phyloP scores from a whole-genome alignment of 2,113 vertebrate genomes.

The Hyla sarda region DNA sequence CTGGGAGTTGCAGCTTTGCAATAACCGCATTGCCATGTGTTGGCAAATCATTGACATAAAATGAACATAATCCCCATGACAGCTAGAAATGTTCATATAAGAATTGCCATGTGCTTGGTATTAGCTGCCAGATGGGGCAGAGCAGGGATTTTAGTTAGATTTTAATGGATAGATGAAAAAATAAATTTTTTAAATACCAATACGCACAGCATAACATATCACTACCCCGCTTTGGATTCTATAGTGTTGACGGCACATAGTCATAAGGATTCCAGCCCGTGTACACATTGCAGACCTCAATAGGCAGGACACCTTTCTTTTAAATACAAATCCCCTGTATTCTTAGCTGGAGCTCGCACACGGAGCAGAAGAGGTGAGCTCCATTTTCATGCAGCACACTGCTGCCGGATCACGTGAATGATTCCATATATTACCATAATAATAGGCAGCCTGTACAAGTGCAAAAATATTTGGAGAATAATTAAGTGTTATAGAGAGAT shows the following conservation, averaged over 20 bases:
- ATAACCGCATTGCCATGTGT: too few relatives aligned
- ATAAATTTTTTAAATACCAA: too few relatives aligned
- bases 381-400: conserved; percentile 27
- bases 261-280: background rate
- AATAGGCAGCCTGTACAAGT: background rate
- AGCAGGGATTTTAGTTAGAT: too few relatives aligned
- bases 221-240: conserved; percentile 10
- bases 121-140: too few relatives aligned
- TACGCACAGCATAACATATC: background rate
- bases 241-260: conserved; percentile 12
- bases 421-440: conserved; percentile 43
- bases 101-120: too few relatives aligned
- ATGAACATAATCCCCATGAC: background rate
- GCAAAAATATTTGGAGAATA: conserved; percentile 34
- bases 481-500: conserved; percentile 16
- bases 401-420: conserved; percentile 38
- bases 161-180: background rate
- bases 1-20: too few relatives aligned
- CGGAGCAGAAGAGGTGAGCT: background rate
- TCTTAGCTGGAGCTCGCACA: conserved; percentile 11
- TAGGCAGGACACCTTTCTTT: background rate
- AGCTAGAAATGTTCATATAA: background rate
- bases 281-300: background rate
- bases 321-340: conserved; percentile 37
- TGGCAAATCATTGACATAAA: too few relatives aligned